Conservation (phyloP, 2,113 vertebrate genomes). For the Boleophthalmus pectinirostris region DNA sequence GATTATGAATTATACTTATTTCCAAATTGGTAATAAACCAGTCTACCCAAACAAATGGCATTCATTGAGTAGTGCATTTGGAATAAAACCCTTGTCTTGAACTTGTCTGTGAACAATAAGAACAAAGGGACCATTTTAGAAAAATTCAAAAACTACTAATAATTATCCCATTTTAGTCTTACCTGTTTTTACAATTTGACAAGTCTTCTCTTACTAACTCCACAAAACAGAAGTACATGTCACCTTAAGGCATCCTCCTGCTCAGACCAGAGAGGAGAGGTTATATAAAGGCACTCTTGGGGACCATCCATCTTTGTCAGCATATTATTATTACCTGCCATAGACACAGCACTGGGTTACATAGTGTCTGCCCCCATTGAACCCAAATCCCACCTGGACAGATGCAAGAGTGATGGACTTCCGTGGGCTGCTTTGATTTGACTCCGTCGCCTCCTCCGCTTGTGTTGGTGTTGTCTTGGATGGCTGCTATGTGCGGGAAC, state of each 20-base stretch:
- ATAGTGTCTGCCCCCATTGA: conserved; percentile 41
- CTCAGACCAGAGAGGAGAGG: not conserved
- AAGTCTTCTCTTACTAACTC: not conserved
- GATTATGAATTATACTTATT: too few relatives aligned
- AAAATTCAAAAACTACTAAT: too few relatives aligned
- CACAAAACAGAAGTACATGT: not conserved
- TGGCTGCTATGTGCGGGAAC: conserved; percentile 58
- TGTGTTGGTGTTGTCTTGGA: conserved; percentile 66
- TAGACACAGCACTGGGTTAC: conserved; percentile 10
- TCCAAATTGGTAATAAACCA: too few relatives aligned
- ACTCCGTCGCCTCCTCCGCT: conserved; percentile 36
- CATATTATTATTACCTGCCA: conserved; percentile 19
- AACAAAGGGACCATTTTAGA: too few relatives aligned
- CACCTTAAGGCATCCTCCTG: not conserved
- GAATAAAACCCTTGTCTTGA: too few relatives aligned
- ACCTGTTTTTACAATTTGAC: not conserved
- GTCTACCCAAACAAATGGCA: too few relatives aligned
- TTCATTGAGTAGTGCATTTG: too few relatives aligned
- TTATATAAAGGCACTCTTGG: conserved; percentile 10
- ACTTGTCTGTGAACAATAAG: too few relatives aligned
- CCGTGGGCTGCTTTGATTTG: conserved; percentile 55
- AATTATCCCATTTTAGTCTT: not conserved
- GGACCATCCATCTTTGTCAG: conserved; percentile 41
- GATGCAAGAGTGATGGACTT: conserved; percentile 30
- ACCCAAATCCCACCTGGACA: conserved; percentile 52